Percentiles rank a stretch among this genome's conserved stretches.
Conservation (phyloP, 2,797 vertebrate species). For the Pipistrellus pipistrellus region DNA sequence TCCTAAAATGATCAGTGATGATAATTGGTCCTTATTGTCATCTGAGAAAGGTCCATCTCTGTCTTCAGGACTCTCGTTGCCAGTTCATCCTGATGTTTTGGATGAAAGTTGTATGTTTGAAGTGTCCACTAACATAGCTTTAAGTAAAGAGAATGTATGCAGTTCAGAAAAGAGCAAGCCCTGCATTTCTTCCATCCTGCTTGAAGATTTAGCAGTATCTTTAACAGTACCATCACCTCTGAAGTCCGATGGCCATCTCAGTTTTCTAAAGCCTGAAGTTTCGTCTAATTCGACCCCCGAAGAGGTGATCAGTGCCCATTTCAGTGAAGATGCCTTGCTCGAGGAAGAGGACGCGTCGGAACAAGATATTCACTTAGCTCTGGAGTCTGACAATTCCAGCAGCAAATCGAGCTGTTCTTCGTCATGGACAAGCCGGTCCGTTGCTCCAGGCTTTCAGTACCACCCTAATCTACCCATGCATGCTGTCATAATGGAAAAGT, state of each 20-base stretch:
- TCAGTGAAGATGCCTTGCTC: conserved; percentile 94
- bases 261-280: conserved; percentile 93
- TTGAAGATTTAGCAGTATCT: conserved; percentile 98
- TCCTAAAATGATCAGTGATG: conserved; percentile 88
- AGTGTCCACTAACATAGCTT: conserved; percentile 89
- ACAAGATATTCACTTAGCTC: conserved; percentile 96
- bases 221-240: conserved; percentile 97
- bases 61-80: conserved; percentile 86
- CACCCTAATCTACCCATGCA: conserved; percentile 96
- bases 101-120: conserved; percentile 98
- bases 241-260: conserved; percentile 97
- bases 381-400: conserved; percentile 97
- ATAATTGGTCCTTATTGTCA: conserved; percentile 90
- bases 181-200: conserved; percentile 92
- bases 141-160: conserved; percentile 84
- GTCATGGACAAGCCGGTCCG: conserved; percentile 85
- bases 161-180: conserved; percentile 88
- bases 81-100: conserved; percentile 93
- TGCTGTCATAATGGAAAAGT: conserved; percentile 97
- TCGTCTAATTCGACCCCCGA: conserved; percentile 90
- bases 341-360: conserved; percentile 96
- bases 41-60: conserved; percentile 90
- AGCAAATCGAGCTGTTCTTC: conserved; percentile 91
- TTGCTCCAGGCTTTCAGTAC: conserved; percentile 91
- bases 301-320: conserved; percentile 94